phyloP scores from a whole-genome alignment of 2,113 vertebrate species.

The Cygnus atratus region DNA sequence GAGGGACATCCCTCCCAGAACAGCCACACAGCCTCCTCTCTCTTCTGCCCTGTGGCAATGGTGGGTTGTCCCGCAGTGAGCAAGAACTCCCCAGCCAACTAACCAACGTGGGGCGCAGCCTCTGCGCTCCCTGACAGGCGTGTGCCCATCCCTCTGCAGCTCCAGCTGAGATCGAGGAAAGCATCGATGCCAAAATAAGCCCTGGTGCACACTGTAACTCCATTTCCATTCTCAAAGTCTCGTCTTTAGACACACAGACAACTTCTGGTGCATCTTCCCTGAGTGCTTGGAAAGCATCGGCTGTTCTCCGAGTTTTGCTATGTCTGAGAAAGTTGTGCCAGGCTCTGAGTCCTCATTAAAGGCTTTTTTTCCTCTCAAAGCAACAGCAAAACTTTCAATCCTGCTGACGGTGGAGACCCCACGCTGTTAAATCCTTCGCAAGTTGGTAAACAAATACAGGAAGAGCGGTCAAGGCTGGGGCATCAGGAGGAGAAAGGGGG shows the following conservation, averaged over 20 bases:
- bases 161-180: not conserved
- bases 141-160: not conserved
- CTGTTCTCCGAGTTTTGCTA: not conserved
- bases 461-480: conserved; percentile 30
- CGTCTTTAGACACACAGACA: not conserved
- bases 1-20: not conserved
- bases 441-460: conserved; percentile 55
- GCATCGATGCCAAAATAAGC: rapidly evolving
- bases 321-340: not conserved
- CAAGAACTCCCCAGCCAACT: not conserved
- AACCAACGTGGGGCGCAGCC: not conserved
- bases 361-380: not conserved
- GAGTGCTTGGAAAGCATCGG: not conserved
- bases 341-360: not conserved
- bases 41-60: too few species aligned
- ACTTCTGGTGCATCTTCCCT: not conserved
- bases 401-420: not conserved
- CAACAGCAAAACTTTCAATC: not conserved
- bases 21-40: too few species aligned
- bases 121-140: not conserved
- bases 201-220: not conserved
- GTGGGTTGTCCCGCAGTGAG: not conserved
- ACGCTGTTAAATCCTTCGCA: not conserved
- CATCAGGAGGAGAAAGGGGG: not conserved
- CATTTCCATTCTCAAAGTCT: not conserved